phyloP scores from a whole-genome alignment of 37 sponge, comb jelly and placozoan species.

The Ianthella basta region DNA sequence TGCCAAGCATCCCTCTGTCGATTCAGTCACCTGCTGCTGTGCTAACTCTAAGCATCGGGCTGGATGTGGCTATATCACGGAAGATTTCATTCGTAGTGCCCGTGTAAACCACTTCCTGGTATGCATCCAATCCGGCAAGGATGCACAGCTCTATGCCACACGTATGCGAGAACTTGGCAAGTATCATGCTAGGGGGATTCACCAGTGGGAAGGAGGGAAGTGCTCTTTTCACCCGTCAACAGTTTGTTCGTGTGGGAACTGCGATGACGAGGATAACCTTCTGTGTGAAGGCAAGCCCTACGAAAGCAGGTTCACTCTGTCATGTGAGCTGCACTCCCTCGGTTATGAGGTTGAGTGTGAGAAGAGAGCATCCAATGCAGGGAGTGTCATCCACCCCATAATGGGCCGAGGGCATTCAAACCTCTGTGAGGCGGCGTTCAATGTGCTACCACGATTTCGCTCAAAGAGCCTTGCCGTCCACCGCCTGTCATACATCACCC shows the following conservation, averaged over 20 bases:
- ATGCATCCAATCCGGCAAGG: not conserved
- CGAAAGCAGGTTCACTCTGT: not conserved
- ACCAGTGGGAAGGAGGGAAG: conserved; percentile 37
- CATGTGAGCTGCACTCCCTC: conserved; percentile 24
- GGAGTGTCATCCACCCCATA: not conserved
- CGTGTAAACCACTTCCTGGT: conserved; percentile 22
- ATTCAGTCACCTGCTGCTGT: conserved; percentile 17
- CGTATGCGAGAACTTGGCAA: conserved; percentile 12
- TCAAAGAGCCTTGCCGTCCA: not conserved
- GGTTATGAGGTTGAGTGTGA: conserved; percentile 37
- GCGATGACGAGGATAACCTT: not conserved
- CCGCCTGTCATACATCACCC: not conserved
- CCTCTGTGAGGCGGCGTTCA: not conserved
- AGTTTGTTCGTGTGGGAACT: conserved; percentile 32
- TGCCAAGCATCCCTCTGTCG: conserved; percentile 25
- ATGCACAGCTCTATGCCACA: conserved; percentile 16
- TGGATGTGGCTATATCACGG: conserved; percentile 47
- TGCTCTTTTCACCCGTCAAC: conserved; percentile 35
- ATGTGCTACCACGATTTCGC: not conserved
- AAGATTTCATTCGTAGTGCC: conserved; percentile 18
- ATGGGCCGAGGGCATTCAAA: conserved; percentile 36
- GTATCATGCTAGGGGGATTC: conserved; percentile 33
- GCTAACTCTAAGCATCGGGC: not conserved
- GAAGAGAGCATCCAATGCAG: conserved; percentile 10
- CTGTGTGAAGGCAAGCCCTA: conserved; percentile 32